These are phyloP conservation scores for Ammodytes marinus DNA, from an alignment of 2,113 vertebrate species.

Conservation along the genomic window DNA sequence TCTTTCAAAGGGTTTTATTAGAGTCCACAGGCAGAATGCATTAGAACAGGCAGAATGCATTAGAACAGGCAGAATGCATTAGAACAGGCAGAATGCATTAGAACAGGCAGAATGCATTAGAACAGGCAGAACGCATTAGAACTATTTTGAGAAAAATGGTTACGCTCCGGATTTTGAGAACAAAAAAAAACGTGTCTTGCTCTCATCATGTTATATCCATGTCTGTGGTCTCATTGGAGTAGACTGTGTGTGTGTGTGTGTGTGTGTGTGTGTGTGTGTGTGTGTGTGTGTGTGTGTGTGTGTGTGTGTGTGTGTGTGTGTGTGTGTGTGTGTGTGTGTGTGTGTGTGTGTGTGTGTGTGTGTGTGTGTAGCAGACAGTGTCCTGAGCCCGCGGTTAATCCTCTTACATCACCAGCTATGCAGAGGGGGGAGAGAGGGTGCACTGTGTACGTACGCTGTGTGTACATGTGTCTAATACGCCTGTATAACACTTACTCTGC, in stretches of 20 bases:
- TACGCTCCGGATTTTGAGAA: too few relatives aligned
- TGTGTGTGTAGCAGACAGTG: constrained; percentile 25
- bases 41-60: background rate
- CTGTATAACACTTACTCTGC: background rate
- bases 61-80: too few relatives aligned
- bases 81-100: too few relatives aligned
- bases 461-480: background rate
- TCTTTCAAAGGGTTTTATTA: too few relatives aligned
- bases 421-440: constrained; percentile 29
- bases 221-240: constrained; percentile 45
- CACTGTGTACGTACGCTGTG: background rate
- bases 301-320: too few relatives aligned
- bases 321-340: too few relatives aligned
- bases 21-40: too few relatives aligned
- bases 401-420: constrained; percentile 61
- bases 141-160: background rate
- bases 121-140: background rate
- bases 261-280: too few relatives aligned
- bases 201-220: background rate
- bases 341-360: too few relatives aligned
- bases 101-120: too few relatives aligned
- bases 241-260: constrained; percentile 20
- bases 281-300: too few relatives aligned
- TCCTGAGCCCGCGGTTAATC: constrained; percentile 60
- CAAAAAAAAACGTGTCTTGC: background rate